Conservation (phyloP, 1,140 invertebrate species). For the Eubasilissa regina region DNA sequence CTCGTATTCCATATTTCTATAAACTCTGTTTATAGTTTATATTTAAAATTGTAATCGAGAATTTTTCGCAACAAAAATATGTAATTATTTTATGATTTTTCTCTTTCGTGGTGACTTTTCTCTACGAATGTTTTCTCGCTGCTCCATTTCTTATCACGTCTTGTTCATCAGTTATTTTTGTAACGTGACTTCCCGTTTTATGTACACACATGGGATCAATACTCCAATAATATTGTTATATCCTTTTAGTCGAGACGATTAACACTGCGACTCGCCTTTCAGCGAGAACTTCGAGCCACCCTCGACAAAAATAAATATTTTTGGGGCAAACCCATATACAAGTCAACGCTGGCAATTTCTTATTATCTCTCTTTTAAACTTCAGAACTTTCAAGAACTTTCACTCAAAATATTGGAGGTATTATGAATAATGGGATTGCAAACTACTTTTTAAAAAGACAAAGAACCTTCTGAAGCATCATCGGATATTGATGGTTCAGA, state of each 20-base stretch:
- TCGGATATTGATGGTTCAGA: slow-evolving; percentile 13
- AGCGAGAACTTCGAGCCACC: slow-evolving; percentile 2
- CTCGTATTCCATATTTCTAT: too few species aligned
- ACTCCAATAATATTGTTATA: slow-evolving; percentile 39
- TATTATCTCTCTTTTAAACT: too few species aligned
- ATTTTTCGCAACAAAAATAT: not conserved
- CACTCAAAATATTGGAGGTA: too few species aligned
- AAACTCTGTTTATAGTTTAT: too few species aligned
- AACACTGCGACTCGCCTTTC: slow-evolving; percentile 17
- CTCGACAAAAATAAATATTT: not conserved
- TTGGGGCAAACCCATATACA: not conserved
- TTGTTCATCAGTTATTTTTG: slow-evolving; percentile 44
- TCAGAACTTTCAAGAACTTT: too few species aligned
- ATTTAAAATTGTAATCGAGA: not conserved
- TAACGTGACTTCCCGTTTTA: slow-evolving; percentile 44
- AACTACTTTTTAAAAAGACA: too few species aligned
- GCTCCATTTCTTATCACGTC: slow-evolving; percentile 44
- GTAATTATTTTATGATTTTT: not conserved
- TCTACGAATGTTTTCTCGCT: slow-evolving; percentile 5
- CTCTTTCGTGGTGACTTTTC: slow-evolving; percentile 14
- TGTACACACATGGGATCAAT: slow-evolving; percentile 40
- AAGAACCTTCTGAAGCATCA: not conserved
- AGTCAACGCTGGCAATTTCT: too few species aligned
- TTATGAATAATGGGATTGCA: too few species aligned
- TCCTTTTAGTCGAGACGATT: slow-evolving; percentile 35